Evolutionary conservation across 23 tunicate genomes (phyloP), one percentile per base, ranked within the genome.

Genomic region (Trididemnum clinides): DNA sequence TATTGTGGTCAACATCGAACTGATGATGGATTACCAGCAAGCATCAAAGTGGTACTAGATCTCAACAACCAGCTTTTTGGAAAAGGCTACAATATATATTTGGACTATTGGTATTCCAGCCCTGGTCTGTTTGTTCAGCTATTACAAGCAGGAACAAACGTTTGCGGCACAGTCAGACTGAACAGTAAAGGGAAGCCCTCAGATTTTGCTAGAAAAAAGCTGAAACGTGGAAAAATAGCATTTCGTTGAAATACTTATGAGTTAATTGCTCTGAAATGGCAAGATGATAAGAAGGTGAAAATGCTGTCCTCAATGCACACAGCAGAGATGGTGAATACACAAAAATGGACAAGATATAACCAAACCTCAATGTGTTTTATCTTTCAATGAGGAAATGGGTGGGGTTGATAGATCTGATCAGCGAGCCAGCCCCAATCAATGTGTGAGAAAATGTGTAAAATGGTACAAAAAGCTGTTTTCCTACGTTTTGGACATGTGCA

Each of bases 141-240:
- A 31, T 66, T 66, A 31, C 36, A 66, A 28, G 36, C 75, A 28
- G 37, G n/a, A 31, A 66, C 75, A 4, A 66, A 66, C 37, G 75
- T 66, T 66, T 66, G 75, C 22, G 75, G 75, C 75, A 66, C 75
- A 29, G 75, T 66, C 37, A 29, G 75, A n/a, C n/a, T n/a, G n/a
- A n/a, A n/a, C n/a, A 36, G 75, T 31, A 66, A 66, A 66, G 36
- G 7, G 36, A 66, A 29, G 75, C 36, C 75, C 4, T 4, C 36
- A 66, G 75, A 66, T 31, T 31, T 66, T 66, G 12, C 75, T 28
- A 66, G 31, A 32, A 31, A 29, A 66, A 66, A 66, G 37, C 2
- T 66, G 37, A 32, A 66, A 31, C 36, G 37, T 28, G 75, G 75
- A 28, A 37, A 66, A 66, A 66, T 66, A 66, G 75, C 36, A 28